Evolutionary conservation across 2,888 invertebrate species (phyloP).

Genomic region (Netelia inedita): DNA sequence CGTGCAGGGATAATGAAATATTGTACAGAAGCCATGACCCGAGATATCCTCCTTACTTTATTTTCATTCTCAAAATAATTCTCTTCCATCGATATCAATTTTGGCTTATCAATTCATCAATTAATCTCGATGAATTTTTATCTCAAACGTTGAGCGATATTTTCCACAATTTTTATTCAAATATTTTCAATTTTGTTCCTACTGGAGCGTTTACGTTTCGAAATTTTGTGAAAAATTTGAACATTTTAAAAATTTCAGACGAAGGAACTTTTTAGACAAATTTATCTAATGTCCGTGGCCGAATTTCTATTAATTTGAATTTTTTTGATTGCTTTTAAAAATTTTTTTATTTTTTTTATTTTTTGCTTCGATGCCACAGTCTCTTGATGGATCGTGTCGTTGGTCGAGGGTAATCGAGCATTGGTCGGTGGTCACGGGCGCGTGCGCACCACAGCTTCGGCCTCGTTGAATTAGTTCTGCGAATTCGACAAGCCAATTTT

Average conservation of each 20-base stretch:
- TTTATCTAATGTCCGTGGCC: too few species aligned
- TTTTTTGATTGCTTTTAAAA: background rate
- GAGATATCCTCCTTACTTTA: background rate
- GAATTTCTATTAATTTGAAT: too few species aligned
- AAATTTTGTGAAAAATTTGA: too few species aligned
- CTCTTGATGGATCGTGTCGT: slow-evolving; percentile 50
- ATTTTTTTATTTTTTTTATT: slow-evolving; percentile 9
- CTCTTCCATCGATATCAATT: too few species aligned
- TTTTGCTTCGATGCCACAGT: slow-evolving; percentile 6
- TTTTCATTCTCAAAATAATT: too few species aligned
- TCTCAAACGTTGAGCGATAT: background rate
- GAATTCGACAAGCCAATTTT: slow-evolving; percentile 69
- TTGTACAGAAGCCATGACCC: background rate
- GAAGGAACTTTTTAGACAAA: too few species aligned
- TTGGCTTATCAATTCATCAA: too few species aligned
- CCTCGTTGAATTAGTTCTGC: slow-evolving; percentile 65
- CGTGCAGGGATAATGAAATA: slow-evolving; percentile 21
- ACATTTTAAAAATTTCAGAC: too few species aligned
- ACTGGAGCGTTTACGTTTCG: too few species aligned
- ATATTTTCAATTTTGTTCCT: too few species aligned
- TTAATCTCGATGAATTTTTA: background rate
- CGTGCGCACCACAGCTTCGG: background rate
- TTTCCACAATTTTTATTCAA: background rate
- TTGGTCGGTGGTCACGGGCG: slow-evolving; percentile 47
- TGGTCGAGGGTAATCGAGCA: slow-evolving; percentile 54